These are phyloP conservation scores for Cyanoderma ruficeps DNA, from an alignment of 2,113 vertebrate species.

Conservation along the genomic window DNA sequence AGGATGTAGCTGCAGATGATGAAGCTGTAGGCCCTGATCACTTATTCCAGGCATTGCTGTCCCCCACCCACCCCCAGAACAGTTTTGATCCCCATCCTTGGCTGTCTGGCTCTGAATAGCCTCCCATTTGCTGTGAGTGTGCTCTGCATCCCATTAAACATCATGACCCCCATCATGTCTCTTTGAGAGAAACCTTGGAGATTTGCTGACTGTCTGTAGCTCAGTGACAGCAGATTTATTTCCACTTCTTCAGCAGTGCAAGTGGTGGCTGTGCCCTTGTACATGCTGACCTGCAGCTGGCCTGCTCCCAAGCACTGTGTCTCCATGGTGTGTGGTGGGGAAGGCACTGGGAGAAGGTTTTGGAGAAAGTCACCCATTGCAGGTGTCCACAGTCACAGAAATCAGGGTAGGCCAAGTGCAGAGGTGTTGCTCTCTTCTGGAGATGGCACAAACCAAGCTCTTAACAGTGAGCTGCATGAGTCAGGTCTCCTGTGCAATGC, in stretches of 20 bases:
- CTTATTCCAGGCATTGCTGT: neutral
- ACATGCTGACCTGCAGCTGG: neutral
- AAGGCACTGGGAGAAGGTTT: neutral
- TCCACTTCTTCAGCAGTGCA: neutral
- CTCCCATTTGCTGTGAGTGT: neutral
- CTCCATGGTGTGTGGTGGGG: neutral
- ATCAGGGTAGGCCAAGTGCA: neutral
- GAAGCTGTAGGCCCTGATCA: neutral
- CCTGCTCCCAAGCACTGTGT: neutral
- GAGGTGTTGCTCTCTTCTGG: neutral
- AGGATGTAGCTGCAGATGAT: neutral
- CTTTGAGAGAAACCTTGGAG: neutral
- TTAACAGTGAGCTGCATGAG: neutral
- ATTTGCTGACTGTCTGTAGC: neutral
- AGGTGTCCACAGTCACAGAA: neutral
- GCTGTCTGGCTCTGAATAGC: neutral
- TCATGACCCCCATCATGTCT: neutral
- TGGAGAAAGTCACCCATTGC: neutral
- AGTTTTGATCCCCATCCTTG: neutral
- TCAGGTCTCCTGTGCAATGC: neutral
- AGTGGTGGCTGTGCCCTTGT: neutral
- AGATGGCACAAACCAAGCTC: neutral
- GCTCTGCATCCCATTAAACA: neutral
- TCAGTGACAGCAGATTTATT: neutral
- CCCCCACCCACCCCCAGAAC: neutral